Conservation (phyloP, 53 echinoderm and acorn worm species). For the Zoroaster sp. region DNA sequence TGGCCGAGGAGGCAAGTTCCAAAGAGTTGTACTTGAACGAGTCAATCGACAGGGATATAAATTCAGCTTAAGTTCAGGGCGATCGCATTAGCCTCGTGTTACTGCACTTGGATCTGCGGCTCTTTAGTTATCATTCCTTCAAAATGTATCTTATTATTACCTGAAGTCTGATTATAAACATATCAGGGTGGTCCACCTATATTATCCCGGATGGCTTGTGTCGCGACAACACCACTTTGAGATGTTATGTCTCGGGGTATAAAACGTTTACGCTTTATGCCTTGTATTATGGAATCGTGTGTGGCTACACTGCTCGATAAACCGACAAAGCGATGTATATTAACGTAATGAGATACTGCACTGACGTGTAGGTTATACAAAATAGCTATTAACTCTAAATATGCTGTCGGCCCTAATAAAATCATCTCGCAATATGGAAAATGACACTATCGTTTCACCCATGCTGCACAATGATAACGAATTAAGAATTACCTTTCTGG, state of each 20-base stretch:
- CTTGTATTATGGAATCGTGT: neutral
- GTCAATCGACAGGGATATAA: slow-evolving; percentile 32
- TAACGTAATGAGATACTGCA: neutral
- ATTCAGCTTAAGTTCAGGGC: neutral
- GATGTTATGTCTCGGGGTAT: slow-evolving; percentile 30
- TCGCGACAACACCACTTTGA: neutral
- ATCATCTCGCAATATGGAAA: neutral
- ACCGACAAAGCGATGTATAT: neutral
- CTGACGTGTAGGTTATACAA: neutral
- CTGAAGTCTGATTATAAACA: slow-evolving; percentile 17
- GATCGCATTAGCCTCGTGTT: neutral
- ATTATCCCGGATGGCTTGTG: slow-evolving; percentile 24
- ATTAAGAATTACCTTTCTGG: neutral
- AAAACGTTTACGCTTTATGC: neutral
- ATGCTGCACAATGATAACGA: neutral
- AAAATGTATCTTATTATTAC: slow-evolving; percentile 11
- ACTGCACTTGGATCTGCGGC: neutral
- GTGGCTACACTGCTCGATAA: neutral
- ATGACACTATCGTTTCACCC: neutral
- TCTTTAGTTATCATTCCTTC: neutral
- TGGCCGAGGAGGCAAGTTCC: neutral
- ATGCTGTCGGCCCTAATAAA: neutral
- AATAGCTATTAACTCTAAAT: neutral
- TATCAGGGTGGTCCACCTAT: slow-evolving; percentile 47
- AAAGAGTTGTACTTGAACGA: slow-evolving; percentile 18